phyloP scores from a whole-genome alignment of 2,113 vertebrate genomes.

The Scomber japonicus region DNA sequence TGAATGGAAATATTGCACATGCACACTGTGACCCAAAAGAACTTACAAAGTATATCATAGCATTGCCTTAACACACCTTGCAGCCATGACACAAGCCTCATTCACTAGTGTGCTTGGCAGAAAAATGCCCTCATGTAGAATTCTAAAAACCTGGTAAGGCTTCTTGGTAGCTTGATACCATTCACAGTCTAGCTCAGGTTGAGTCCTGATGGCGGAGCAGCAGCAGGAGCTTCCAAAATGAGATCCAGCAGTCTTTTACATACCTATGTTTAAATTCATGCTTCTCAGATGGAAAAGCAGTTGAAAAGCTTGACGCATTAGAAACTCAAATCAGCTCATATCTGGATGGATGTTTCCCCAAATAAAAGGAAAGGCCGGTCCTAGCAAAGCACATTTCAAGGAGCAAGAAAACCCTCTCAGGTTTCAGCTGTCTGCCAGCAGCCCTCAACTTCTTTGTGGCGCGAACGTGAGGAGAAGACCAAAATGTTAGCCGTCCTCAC shows the following conservation, averaged over 20 bases:
- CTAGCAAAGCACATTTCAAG: conserved; percentile 44
- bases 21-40: conserved; percentile 43
- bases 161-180: conserved; percentile 36
- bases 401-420: conserved; percentile 58
- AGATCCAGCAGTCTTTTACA: conserved; percentile 12
- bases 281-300: conserved; percentile 39
- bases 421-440: conserved; percentile 73
- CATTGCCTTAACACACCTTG: conserved; percentile 40
- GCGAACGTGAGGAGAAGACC: conserved; percentile 75
- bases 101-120: conserved; percentile 37
- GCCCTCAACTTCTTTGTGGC: conserved; percentile 34
- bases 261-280: conserved; percentile 16
- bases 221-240: neutral
- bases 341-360: conserved; percentile 53
- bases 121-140: conserved; percentile 5
- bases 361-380: conserved; percentile 47
- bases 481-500: conserved; percentile 71
- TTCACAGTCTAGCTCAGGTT: conserved; percentile 25
- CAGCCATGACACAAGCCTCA: conserved; percentile 37
- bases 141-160: conserved; percentile 31
- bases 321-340: conserved; percentile 49
- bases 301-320: conserved; percentile 50
- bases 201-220: neutral
- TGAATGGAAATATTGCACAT: conserved; percentile 54
- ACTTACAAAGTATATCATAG: conserved; percentile 35